These are phyloP conservation scores for Atethmia centrago DNA, from an alignment of 2,888 invertebrate species.

Conservation along the genomic window DNA sequence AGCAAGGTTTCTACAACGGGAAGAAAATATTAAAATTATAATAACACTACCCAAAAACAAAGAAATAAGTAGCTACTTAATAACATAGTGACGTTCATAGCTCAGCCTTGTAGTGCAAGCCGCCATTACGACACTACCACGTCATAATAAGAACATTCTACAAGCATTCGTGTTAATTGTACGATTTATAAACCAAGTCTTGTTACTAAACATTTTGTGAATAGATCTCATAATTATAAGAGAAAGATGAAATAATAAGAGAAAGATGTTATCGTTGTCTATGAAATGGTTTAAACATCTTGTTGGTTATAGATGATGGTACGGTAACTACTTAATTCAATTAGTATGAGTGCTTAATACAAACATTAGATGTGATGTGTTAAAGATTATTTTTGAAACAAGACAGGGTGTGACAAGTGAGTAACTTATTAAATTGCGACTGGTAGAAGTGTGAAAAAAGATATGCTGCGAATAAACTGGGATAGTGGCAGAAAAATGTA, in stretches of 20 bases:
- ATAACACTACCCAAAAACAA: slow-evolving; percentile 38
- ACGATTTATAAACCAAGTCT: slow-evolving; percentile 65
- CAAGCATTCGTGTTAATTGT: slow-evolving; percentile 68
- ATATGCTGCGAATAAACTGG: neutral
- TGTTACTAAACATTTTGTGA: slow-evolving; percentile 57
- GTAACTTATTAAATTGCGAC: no score
- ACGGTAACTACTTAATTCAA: neutral
- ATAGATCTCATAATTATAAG: slow-evolving; percentile 54
- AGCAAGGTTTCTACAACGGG: slow-evolving; percentile 22
- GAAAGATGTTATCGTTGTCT: slow-evolving; percentile 39
- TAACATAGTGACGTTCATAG: slow-evolving; percentile 36
- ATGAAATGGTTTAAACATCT: slow-evolving; percentile 9
- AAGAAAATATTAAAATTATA: slow-evolving; percentile 23
- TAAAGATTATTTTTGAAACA: neutral
- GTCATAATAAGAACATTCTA: slow-evolving; percentile 28
- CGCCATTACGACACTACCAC: slow-evolving; percentile 51
- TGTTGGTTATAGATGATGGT: slow-evolving; percentile 11
- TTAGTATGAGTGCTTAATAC: neutral
- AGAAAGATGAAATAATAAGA: slow-evolving; percentile 32
- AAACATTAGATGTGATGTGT: neutral
- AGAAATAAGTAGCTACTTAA: slow-evolving; percentile 47
- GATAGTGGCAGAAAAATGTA: no score
- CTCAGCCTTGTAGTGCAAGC: slow-evolving; percentile 64
- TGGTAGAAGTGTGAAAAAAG: neutral
- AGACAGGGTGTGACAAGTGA: neutral